Conservation (phyloP, 2,113 vertebrate genomes). For the Microcebus lehilahytsara region DNA sequence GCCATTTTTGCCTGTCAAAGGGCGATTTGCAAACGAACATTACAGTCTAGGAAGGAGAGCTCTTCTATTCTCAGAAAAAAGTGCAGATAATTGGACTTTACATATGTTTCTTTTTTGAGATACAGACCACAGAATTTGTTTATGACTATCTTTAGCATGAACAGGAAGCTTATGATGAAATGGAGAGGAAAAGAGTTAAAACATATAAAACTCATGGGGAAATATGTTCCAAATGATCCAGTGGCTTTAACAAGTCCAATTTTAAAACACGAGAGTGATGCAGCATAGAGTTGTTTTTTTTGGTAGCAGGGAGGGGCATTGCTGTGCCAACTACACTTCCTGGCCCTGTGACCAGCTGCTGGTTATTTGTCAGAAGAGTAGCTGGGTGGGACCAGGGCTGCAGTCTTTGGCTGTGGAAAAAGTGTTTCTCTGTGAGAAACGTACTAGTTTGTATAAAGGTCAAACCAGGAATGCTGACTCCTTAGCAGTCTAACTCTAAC, state of each 20-base stretch:
- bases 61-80: constrained; percentile 30
- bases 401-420: background rate
- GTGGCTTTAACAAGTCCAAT: constrained; percentile 32
- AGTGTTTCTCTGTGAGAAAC: constrained; percentile 34
- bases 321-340: background rate
- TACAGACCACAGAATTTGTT: constrained; percentile 70
- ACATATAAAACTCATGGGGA: constrained; percentile 47
- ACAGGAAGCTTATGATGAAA: constrained; percentile 64
- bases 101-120: constrained; percentile 69
- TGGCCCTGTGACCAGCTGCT: background rate
- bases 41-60: background rate
- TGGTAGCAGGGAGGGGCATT: background rate
- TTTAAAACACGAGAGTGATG: constrained; percentile 11
- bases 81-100: constrained; percentile 23
- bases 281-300: background rate
- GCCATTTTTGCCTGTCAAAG: background rate
- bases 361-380: constrained; percentile 1
- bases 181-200: constrained; percentile 48
- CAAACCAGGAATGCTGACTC: background rate
- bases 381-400: background rate
- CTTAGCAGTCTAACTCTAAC: background rate
- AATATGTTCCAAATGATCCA: constrained; percentile 47
- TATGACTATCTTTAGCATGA: constrained; percentile 69
- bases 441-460: constrained; percentile 11
- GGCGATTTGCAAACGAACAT: background rate